phyloP scores from a whole-genome alignment of 2,113 vertebrate genomes.

The Centrocercus urophasianus region DNA sequence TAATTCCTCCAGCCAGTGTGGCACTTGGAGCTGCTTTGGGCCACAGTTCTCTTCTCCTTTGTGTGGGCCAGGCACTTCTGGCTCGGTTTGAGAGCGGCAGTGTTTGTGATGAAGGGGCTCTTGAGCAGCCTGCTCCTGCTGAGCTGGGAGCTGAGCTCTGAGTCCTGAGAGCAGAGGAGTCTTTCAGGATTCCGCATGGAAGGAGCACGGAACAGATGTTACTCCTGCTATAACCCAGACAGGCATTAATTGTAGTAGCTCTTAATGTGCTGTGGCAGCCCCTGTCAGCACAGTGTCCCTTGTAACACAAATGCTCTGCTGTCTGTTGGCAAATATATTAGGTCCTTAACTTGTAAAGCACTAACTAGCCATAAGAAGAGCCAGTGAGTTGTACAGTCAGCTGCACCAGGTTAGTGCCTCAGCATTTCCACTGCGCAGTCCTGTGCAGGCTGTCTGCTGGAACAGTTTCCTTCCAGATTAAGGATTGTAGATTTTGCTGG shows the following conservation, averaged over 20 bases:
- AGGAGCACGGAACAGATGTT: not conserved
- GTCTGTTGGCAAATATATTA: not conserved
- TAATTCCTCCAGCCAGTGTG: not conserved
- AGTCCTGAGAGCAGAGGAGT: not conserved
- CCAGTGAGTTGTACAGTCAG: not conserved
- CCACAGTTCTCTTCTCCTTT: slow-evolving; percentile 16
- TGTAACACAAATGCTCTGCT: not conserved
- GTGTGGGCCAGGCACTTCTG: not conserved
- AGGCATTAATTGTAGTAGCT: not conserved
- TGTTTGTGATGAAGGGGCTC: not conserved
- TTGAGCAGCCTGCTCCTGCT: not conserved
- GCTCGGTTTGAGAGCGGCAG: not conserved
- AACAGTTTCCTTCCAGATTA: not conserved
- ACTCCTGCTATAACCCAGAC: not conserved
- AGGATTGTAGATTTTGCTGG: not conserved
- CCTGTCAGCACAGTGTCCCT: accelerated
- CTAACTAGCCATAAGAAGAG: not conserved
- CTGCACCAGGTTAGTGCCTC: accelerated
- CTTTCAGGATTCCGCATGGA: not conserved
- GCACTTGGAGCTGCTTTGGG: not conserved
- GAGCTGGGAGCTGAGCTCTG: not conserved
- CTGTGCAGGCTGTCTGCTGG: not conserved
- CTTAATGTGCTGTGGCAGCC: accelerated
- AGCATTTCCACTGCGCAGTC: not conserved
- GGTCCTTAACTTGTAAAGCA: not conserved